Evolutionary conservation across 2,888 invertebrate species (phyloP), one percentile per base, ranked within the genome.

Genomic region (Meteorus colon): DNA sequence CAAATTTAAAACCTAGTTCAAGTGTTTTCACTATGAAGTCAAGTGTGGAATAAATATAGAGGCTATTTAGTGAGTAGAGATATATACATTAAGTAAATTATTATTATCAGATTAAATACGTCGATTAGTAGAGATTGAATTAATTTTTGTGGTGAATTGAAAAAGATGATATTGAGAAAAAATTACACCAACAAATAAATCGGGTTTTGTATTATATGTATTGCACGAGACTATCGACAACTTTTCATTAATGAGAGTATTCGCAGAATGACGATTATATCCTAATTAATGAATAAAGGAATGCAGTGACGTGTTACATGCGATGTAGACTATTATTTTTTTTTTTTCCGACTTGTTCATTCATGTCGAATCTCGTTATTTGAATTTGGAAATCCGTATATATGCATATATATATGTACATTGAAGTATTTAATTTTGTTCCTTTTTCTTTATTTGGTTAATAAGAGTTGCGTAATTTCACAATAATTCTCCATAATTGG

Each of bases 61-160:
- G 88, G 87, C 88, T 88, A 88, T 81, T 81, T 86, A 87, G 84
- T 79, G 77, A 83, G 80, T 85, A 86, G 83, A 79, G 71, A 66
- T 60, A 73, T 70, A 82, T 74, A 55, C 55, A 70, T 73, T 59
- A 74, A 78, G 75, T 80, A 75, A 74, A 75, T 75, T 76, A 63
- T 79, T 75, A 75, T 72, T 77, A 69, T 71, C 74, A 69, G 70
- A 60, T 76, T 48, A n/a, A 4, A 45, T 48, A 66, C 37, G 73
- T 67, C 75, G 41, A 74, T 68, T 66, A 66, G 45, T 41, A 14
- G 60, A 68, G 27, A 27, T 67, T 66, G 72, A 48, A 60, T 60
- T 77, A 77, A 71, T 77, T 74, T 74, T 45, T 72, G 62, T 71
- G 37, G 67, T 10, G 19, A 19, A 19, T 19, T 19, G n/a, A 19